These are phyloP conservation scores for Andrena marginata DNA, from an alignment of 2,888 invertebrate genomes.

Conservation along the genomic window DNA sequence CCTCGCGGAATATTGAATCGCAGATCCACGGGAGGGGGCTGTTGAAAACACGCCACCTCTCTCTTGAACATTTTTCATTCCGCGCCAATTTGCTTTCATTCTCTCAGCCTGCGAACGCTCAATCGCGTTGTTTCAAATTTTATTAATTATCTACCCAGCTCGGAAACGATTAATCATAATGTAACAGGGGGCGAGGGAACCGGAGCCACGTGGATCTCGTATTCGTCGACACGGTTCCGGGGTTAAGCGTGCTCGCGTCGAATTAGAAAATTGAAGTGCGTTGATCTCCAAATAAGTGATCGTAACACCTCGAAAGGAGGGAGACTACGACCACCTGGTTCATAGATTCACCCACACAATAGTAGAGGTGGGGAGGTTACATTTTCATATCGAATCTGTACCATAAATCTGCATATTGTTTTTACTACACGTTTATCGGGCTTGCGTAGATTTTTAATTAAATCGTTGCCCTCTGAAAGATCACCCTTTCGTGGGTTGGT, in stretches of 20 bases:
- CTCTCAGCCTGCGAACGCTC: neutral
- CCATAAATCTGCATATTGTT: too few relatives aligned
- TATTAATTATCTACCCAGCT: conserved; percentile 17
- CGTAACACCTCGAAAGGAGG: neutral
- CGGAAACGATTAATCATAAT: conserved; percentile 18
- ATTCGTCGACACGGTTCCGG: conserved; percentile 17
- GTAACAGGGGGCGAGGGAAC: neutral
- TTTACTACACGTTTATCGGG: too few relatives aligned
- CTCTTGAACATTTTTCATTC: neutral
- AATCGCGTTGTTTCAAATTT: neutral
- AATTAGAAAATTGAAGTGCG: conserved; percentile 9
- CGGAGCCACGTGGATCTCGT: conserved; percentile 2
- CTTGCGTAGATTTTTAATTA: neutral
- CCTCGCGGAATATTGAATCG: neutral
- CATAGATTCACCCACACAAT: neutral
- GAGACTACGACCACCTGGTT: neutral
- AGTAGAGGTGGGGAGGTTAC: conserved; percentile 23
- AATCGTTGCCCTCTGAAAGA: neutral
- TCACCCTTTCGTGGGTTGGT: neutral
- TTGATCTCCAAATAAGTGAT: neutral
- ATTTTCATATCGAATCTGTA: conserved; percentile 3
- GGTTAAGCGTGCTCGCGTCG: conserved; percentile 46
- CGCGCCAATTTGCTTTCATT: neutral
- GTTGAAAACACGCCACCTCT: neutral
- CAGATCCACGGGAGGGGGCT: neutral